Percentiles rank a stretch among this genome's conserved stretches.
Conservation (phyloP, 2,888 invertebrate species). For the Tetranychus truncatus region DNA sequence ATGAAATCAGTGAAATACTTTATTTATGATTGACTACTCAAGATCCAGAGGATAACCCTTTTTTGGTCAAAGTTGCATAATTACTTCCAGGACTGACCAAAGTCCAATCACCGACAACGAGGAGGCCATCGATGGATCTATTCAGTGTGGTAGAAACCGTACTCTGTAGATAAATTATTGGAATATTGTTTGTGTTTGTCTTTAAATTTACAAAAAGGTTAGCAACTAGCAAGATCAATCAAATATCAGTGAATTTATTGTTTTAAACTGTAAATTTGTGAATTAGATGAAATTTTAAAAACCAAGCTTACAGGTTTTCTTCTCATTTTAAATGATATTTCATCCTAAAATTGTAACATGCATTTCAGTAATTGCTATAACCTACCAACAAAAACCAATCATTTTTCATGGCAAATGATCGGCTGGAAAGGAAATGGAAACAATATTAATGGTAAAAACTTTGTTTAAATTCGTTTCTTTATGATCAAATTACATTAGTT, state of each 20-base stretch:
- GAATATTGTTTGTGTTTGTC: neutral
- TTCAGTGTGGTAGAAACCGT: neutral
- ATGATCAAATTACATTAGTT: neutral
- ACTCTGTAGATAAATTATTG: neutral
- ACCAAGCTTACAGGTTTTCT: no score
- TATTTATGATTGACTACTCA: neutral
- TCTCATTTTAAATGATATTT: no score
- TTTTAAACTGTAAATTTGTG: no score
- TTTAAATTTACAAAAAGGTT: no score
- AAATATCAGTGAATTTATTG: no score
- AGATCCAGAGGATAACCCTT: neutral
- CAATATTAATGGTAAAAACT: neutral
- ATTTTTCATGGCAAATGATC: no score
- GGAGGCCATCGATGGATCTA: conserved; percentile 1
- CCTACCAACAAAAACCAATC: no score
- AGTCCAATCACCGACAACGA: neutral
- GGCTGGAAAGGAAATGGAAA: no score
- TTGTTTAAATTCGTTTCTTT: neutral
- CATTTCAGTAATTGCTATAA: no score
- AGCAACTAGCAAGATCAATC: no score
- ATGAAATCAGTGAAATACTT: neutral
- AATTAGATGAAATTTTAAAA: no score
- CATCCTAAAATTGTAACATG: no score
- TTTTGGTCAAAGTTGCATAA: neutral
- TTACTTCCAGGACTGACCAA: neutral